Base-by-base conservation (phyloP, 2,113 vertebrate species). In the Pseudonaja textilis region DNA sequence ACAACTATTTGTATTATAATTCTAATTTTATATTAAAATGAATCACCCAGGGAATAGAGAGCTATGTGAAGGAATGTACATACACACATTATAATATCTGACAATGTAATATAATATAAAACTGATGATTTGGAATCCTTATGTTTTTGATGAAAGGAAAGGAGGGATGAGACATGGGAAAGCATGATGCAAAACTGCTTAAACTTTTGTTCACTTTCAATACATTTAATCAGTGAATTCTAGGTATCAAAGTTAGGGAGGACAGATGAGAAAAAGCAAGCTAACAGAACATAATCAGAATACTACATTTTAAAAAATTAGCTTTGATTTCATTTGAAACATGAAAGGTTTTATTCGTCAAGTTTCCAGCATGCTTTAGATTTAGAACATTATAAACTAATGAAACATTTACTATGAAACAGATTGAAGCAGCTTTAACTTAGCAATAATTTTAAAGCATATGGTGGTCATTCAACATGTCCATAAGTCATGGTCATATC, bases 381-480 rank as follows among this genome's bases (percentile, higher is more conserved):
- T 45, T 3, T 4, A 85, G 29, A 91, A 85, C 22, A 94, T 0
- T 2, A 87, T 95, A 95, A 92, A 50, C 0, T 3, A 26, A 61
- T 94, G 25, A 42, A 52, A 64, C 92, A 88, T 55, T 0, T 22
- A 96, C 96, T 61, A 61, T 93, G 93, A 94, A 94, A 95, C 42
- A 57, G 26, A 87, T 91, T 93, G 90, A 39, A 47, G 92, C 0
- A 29, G 81, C 0, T 87, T 94, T 94, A 52, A 59, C 92, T 94
- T 88, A 8, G 52, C 93, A 94, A 93, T 89, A 95, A 94, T 91
- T 94, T 96, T 94, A 90, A 94, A 96, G 1, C 89, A 64, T 92
- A 39, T 9, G 90, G 34, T 92, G 95, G 57, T 92, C 95, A 95
- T 89, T 54, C 64, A 93, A 93, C 59, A 94, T 92, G 45, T 45